These are phyloP conservation scores for Brachyrhaphis roseni DNA, from an alignment of 2,797 vertebrate genomes.

Conservation along the genomic window DNA sequence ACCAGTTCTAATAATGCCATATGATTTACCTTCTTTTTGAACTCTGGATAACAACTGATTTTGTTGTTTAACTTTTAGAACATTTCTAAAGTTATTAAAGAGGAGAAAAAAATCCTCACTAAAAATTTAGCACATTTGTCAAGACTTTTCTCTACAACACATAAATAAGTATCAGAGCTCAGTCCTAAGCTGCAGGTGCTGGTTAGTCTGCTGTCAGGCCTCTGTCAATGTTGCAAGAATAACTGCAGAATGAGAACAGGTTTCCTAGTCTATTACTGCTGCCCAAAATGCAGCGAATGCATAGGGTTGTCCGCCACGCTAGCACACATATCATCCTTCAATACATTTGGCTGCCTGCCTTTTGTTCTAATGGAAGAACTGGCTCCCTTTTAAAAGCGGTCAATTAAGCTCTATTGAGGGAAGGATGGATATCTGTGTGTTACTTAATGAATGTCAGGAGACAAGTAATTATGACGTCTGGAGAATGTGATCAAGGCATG, in stretches of 20 bases:
- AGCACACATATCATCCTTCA: constrained; percentile 32
- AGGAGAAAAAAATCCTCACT: background rate
- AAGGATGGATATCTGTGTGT: constrained; percentile 68
- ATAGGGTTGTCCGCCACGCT: constrained; percentile 1
- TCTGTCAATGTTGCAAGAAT: constrained; percentile 57
- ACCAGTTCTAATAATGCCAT: background rate
- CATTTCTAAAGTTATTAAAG: background rate
- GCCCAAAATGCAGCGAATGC: constrained; percentile 42
- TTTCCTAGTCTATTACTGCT: constrained; percentile 68
- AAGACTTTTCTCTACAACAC: constrained; percentile 32
- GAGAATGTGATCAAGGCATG: constrained; percentile 58
- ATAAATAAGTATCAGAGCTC: constrained; percentile 1
- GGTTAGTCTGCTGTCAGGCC: constrained; percentile 49
- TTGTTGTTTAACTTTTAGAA: background rate
- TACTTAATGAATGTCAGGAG: constrained; percentile 80
- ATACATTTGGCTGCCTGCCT: constrained; percentile 68
- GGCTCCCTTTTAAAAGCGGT: constrained; percentile 71
- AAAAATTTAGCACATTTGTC: constrained; percentile 15
- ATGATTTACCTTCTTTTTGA: background rate
- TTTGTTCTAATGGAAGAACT: constrained; percentile 74
- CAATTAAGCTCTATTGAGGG: constrained; percentile 76
- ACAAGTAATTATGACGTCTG: constrained; percentile 75
- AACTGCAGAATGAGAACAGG: constrained; percentile 69
- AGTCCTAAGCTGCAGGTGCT: constrained; percentile 24
- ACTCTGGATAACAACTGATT: background rate